A percentile compares a stretch with the other conserved stretches of the same genome.
These are phyloP conservation scores for Esperia sulphurella DNA, from an alignment of 2,888 invertebrate species.

Conservation along the genomic window DNA sequence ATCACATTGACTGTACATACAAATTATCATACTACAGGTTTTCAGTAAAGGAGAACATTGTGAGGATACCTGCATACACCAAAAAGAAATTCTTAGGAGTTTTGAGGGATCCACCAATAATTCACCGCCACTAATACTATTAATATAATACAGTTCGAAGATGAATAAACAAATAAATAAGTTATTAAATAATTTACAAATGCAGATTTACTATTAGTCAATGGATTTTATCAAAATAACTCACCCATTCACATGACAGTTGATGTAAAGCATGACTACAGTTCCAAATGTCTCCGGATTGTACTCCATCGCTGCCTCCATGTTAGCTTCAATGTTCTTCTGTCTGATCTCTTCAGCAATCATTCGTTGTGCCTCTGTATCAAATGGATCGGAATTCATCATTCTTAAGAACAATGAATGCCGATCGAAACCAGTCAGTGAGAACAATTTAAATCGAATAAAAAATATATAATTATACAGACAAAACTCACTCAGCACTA, in stretches of 20 bases:
- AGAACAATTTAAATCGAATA: neutral
- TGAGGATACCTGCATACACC: too few species aligned
- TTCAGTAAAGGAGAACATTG: too few species aligned
- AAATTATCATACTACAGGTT: too few species aligned
- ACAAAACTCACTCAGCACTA: neutral
- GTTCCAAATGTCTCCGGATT: constrained; percentile 99
- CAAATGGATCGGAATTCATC: constrained; percentile 96
- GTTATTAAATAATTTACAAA: too few species aligned
- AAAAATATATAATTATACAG: neutral
- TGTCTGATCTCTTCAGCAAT: constrained; percentile 97
- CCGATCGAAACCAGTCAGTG: neutral
- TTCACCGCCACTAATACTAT: too few species aligned
- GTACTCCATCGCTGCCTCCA: constrained; percentile 99
- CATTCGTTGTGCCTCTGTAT: constrained; percentile 94
- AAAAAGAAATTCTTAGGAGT: too few species aligned
- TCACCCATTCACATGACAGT: constrained; percentile 96
- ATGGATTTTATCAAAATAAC: neutral
- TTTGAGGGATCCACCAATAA: too few species aligned
- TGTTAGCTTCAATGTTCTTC: constrained; percentile 98
- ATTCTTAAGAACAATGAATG: constrained; percentile 74
- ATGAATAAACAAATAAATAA: too few species aligned
- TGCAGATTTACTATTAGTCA: too few species aligned
- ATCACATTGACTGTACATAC: too few species aligned
- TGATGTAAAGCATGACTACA: constrained; percentile 98
- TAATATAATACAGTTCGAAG: too few species aligned